Evolutionary conservation across 92 coral and sea anemone genomes (phyloP).

Genomic region (Zoanthus solanderi): DNA sequence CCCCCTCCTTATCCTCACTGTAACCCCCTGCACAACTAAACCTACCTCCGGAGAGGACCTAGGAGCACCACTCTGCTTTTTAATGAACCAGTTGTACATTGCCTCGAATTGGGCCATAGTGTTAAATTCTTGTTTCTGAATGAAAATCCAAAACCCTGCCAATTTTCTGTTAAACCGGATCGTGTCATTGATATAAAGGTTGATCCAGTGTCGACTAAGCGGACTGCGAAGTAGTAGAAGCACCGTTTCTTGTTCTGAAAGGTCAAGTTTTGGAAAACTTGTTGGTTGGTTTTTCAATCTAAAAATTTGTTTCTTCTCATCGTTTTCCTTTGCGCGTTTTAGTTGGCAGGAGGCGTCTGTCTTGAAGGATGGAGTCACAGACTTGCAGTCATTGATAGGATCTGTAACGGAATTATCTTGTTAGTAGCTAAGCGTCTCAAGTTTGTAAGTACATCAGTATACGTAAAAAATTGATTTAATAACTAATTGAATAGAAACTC

Average conservation of each 20-base stretch:
- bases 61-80: neutral
- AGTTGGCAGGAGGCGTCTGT: constrained; percentile 34
- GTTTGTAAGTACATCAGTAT: too few species aligned
- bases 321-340: constrained; percentile 19
- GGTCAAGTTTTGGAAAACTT: constrained; percentile 30
- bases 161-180: constrained; percentile 6
- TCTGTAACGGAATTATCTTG: neutral
- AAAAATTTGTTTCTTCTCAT: neutral
- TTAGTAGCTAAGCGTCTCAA: neutral
- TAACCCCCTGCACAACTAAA: too few species aligned
- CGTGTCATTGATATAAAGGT: constrained; percentile 27
- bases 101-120: constrained; percentile 25
- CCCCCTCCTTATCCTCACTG: neutral
- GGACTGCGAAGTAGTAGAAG: neutral
- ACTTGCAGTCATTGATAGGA: neutral
- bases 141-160: constrained; percentile 19
- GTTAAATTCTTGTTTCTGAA: constrained; percentile 11
- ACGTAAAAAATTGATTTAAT: too few species aligned
- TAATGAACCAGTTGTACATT: constrained; percentile 37
- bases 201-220: constrained; percentile 31
- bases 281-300: constrained; percentile 8
- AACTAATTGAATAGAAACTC: too few species aligned
- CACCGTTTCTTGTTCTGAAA: constrained; percentile 4
- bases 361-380: constrained; percentile 24
- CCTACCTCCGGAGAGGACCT: constrained; percentile 11